These are phyloP conservation scores for Buteo buteo DNA, from an alignment of 2,113 vertebrate species.

Conservation along the genomic window DNA sequence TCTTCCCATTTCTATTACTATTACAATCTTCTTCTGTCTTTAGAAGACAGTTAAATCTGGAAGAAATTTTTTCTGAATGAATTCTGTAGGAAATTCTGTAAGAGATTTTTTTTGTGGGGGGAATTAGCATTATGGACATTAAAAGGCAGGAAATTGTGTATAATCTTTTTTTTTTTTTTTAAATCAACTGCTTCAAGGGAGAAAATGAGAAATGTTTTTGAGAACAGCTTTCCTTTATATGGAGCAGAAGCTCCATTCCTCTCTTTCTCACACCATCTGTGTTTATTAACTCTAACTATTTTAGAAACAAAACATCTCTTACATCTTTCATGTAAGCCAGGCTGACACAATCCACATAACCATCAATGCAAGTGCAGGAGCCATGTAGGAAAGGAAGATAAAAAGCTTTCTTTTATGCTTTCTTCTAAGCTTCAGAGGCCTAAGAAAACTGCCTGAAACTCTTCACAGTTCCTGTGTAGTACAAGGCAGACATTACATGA, in stretches of 20 bases:
- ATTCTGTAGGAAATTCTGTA: background rate
- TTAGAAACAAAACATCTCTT: constrained; percentile 40
- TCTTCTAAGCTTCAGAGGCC: background rate
- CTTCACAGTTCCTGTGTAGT: background rate
- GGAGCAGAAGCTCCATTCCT: constrained; percentile 13
- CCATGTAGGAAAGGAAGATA: background rate
- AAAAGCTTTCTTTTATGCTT: background rate
- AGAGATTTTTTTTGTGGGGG: background rate
- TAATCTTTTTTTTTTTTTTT: background rate
- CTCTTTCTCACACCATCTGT: constrained; percentile 29
- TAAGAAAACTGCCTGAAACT: background rate
- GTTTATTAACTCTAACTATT: constrained; percentile 39
- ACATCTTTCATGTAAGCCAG: background rate
- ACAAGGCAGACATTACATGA: background rate
- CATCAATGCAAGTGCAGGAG: background rate
- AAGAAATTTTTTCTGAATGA: background rate
- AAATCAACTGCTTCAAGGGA: background rate
- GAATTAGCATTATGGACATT: background rate
- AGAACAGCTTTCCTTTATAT: background rate
- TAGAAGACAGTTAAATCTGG: background rate
- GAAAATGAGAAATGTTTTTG: constrained; percentile 6
- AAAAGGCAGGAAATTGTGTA: background rate
- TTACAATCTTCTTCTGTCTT: background rate
- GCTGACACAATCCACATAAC: background rate
- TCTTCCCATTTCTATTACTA: background rate